Base-by-base conservation (phyloP, 2,113 vertebrate species). In the Plotosus lineatus region DNA sequence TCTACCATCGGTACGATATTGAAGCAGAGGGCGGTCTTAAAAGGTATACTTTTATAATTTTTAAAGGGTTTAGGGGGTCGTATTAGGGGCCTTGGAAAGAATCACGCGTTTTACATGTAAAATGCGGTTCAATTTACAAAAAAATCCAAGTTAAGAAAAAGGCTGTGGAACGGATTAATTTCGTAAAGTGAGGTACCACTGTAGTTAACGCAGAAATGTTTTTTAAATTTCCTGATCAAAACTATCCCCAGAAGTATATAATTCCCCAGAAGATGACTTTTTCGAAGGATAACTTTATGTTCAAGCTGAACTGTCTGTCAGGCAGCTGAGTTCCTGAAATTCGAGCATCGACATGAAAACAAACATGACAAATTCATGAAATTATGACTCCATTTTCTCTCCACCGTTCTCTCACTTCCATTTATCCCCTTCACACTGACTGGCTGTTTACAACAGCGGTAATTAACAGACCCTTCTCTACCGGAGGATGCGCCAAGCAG, bases 381-480 rank as follows among this genome's bases (percentile, higher is more conserved):
- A 83, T 83, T 73, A 77, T 8, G 78, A 78, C 82, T 81, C 85
- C 81, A 86, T 86, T 81, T 86, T 69, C 76, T 56, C 68, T 33
- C 48, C 53, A 46, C 60, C 68, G 77, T 83, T 86, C 75, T 83
- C 82, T 83, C 84, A 78, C 78, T 82, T 83, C 82, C 85, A 84
- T 84, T 85, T 83, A 85, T 79, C 79, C 72, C 83, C 26, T 80
- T 83, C 85, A 81, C 80, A 82, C 79, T 74, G 79, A 75, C 76
- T 82, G 80, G 78, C 76, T 85, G 81, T 82, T 86, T 86, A 88
- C 76, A 75, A 65, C 68, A 60, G 78, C 63, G 56, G 83, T 85
- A 87, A 88, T 88, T 88, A 88, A 85, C 80, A 81, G 77, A 66
- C 80, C 84, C 65, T 80, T 82, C 82, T 80, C 82, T 80, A 76